Percentiles rank a stretch among this genome's conserved stretches.
Conservation (phyloP, 2,113 vertebrate species). For the Gymnarchus niloticus region DNA sequence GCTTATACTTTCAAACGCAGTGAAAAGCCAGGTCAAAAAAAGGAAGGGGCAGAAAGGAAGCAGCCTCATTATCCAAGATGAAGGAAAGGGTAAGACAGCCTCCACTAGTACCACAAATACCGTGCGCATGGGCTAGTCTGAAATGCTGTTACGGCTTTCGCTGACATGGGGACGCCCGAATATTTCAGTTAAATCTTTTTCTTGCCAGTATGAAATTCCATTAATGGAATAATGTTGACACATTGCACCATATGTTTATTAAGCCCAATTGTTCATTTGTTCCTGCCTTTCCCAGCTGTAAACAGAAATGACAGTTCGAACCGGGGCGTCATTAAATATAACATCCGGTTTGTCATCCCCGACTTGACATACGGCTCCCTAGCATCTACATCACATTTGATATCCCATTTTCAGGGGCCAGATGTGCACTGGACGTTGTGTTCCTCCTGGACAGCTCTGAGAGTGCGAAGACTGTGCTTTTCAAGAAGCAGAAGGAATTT, state of each 20-base stretch:
- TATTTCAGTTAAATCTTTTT: not conserved
- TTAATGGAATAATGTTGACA: not conserved
- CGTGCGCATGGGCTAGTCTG: not conserved
- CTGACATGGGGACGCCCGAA: not conserved
- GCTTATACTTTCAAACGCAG: slow-evolving; percentile 44
- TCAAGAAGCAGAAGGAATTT: slow-evolving; percentile 73
- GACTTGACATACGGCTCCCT: not conserved
- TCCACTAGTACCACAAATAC: not conserved
- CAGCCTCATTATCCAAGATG: slow-evolving; percentile 43
- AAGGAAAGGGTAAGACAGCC: slow-evolving; percentile 59
- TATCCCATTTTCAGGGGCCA: slow-evolving; percentile 49
- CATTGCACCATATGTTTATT: too few species aligned
- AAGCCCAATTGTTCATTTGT: too few species aligned
- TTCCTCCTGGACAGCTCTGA: slow-evolving; percentile 87
- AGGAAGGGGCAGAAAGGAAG: slow-evolving; percentile 60
- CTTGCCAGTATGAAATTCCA: not conserved
- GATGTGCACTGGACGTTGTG: slow-evolving; percentile 72
- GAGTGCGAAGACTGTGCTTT: slow-evolving; percentile 65
- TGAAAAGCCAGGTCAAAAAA: slow-evolving; percentile 57
- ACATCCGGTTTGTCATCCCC: not conserved
- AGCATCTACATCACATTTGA: not conserved
- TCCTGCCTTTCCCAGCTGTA: too few species aligned
- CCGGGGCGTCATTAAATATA: not conserved
- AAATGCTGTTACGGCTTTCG: not conserved
- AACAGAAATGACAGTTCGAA: not conserved